Conservation (phyloP, 2,113 vertebrate genomes). For the Butorides virescens region DNA sequence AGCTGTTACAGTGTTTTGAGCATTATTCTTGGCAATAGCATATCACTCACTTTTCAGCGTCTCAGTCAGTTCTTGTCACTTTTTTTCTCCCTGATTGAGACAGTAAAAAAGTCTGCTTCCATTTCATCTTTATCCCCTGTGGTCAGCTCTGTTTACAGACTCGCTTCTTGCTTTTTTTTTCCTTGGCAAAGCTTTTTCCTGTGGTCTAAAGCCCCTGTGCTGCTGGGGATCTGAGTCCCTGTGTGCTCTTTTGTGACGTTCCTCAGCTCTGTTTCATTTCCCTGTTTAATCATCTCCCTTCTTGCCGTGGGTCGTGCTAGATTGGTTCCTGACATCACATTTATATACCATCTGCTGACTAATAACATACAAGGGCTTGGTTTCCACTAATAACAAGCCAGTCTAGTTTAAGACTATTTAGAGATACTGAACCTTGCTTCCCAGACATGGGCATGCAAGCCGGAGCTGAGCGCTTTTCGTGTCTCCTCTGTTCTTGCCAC, state of each 20-base stretch:
- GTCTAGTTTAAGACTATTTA: not conserved
- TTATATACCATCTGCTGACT: conserved; percentile 48
- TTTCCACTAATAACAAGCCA: conserved; percentile 12
- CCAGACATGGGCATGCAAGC: not conserved
- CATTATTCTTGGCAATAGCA: conserved; percentile 46
- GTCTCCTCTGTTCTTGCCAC: not conserved
- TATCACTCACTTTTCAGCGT: conserved; percentile 36
- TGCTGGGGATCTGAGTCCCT: not conserved
- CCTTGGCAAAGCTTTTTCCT: not conserved
- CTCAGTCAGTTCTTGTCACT: conserved; percentile 48
- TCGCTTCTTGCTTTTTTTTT: not conserved
- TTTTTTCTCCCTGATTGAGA: conserved; percentile 40
- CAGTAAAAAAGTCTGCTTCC: conserved; percentile 40
- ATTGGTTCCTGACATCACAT: conserved; percentile 18
- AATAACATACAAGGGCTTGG: not conserved
- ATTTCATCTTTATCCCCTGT: conserved; percentile 28
- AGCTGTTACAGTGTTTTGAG: conserved; percentile 37
- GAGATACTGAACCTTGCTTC: not conserved
- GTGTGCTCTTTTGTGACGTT: conserved; percentile 12
- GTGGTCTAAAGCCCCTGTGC: not conserved
- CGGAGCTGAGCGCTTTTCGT: not conserved
- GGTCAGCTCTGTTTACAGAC: conserved; percentile 49
- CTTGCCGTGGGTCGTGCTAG: conserved; percentile 7
- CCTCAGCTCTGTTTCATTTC: conserved; percentile 6
- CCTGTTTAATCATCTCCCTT: conserved; percentile 35